Base-by-base conservation (phyloP, 2,797 vertebrate species). In the Spea hammondii region DNA sequence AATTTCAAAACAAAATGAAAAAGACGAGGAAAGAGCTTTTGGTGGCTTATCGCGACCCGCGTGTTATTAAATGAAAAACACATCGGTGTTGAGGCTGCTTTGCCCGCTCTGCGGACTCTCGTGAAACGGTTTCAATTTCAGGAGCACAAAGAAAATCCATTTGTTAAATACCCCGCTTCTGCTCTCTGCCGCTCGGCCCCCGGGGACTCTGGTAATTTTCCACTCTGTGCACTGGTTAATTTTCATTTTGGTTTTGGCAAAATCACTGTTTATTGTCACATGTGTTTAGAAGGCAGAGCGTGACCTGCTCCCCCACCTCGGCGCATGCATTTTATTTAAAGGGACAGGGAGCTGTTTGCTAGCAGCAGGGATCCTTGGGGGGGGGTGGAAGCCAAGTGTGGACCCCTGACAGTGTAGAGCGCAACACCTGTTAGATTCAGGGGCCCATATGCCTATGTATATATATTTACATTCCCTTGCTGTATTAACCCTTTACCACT, bases 181-280 rank as follows among this genome's bases (percentile, higher is more conserved):
- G 69, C 59, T 47, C 57, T 65, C 54, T 78, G 76, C 64, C 65
- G 65, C n/a, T 9, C 13, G 32, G 45, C 17, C 62, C 46, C 64
- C 64, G 6, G 70, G 49, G 54, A 67, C 77, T n/a, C 11, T 57
- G 67, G 70, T 79, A 59, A 79, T 79, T 73, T 79, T 79, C 53
- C 65, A 62, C 62, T 68, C 59, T 79, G 65, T 49, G 77, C 77
- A 59, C 77, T 50, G 70, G 50, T 73, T 72, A 73, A 79, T 79
- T 70, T 79, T 72, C 64, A 79, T 79, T 79, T 79, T 51, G 48
- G 17, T 51, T 46, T 17, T 68, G 64, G 48, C 46, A 68, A 54
- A 66, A 72, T 50, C 65, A 53, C 5, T 49, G 59, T 9, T 17
- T 9, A 48, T 62, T 62, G 55, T 65, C 45, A 46, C 76, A n/a